These are phyloP conservation scores for Meiosimyza decipiens DNA, from an alignment of 2,888 invertebrate genomes.

Conservation along the genomic window DNA sequence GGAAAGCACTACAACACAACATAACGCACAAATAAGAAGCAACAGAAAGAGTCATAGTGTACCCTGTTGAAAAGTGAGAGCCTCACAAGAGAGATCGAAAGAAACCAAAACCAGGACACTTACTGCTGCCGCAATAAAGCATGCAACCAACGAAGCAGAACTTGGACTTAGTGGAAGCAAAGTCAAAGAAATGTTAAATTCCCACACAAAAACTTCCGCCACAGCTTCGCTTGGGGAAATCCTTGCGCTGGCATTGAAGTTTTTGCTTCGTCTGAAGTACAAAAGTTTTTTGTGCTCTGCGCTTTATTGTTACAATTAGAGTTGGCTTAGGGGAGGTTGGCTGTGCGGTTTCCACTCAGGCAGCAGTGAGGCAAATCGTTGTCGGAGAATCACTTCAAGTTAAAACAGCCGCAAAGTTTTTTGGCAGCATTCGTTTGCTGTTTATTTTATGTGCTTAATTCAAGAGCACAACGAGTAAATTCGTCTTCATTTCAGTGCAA, in stretches of 20 bases:
- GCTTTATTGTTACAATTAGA: background rate
- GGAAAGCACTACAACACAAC: background rate
- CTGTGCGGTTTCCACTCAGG: too few species aligned
- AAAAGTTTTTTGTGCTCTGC: background rate
- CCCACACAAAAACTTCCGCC: background rate
- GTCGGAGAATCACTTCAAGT: background rate
- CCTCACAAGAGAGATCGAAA: slow-evolving; percentile 3
- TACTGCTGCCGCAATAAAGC: slow-evolving; percentile 30
- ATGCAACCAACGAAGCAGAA: slow-evolving; percentile 40
- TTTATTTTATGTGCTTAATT: slow-evolving; percentile 41
- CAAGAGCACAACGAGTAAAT: slow-evolving; percentile 35
- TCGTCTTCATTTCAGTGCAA: slow-evolving; percentile 33
- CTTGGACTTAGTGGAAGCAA: slow-evolving; percentile 36
- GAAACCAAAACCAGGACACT: background rate
- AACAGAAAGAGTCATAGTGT: background rate
- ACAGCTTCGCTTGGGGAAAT: slow-evolving; percentile 21
- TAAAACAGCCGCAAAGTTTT: background rate
- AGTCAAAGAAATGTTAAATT: slow-evolving; percentile 7
- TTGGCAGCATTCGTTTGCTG: slow-evolving; percentile 5
- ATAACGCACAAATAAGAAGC: background rate
- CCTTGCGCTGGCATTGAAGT: background rate
- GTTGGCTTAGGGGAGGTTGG: too few species aligned
- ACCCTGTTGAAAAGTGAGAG: background rate
- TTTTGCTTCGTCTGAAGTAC: slow-evolving; percentile 3
- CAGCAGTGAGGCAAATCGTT: too few species aligned